Base-by-base conservation (phyloP, 2,113 vertebrate species). In the Narcine bancroftii region DNA sequence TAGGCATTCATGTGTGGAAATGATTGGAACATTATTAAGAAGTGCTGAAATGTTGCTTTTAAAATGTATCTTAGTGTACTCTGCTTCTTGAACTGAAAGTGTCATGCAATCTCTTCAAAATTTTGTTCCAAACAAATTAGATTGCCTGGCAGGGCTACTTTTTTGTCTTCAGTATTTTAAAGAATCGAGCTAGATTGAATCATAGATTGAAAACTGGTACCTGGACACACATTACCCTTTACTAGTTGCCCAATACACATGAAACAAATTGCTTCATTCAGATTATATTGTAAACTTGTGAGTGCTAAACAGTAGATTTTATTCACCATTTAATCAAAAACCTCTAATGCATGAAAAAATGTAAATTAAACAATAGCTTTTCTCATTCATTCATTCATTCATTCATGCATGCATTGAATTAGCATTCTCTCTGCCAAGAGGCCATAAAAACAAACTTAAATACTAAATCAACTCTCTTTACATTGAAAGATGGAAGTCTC, bases 1-100 rank as follows among this genome's bases (percentile, higher is more conserved):
- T 24, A 92, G 92, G 94, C 94, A 93, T 92, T 94, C 94, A 94
- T 95, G 89, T 91, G 24, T 47, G 65, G 42, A 69, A 69, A 69
- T 91, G 36, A 91, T 69, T 91, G 89, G 24, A 69, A 71, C 65
- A 91, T 69, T 69, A 69, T 71, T 91, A 91, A 89, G 63, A 66
- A 47, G 60, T 71, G 71, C 65, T 69, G 89, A 91, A 91, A 69
- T 69, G 89, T 69, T 91, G 65, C 42, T 91, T 42, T 69, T 91
- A 91, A 42, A 69, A 69, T 69, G 3, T 45, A 91, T 45, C 39
- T 91, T 69, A 21, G 42, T 91, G 45, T 10, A 29, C 33, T 53
- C 79, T 11, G 39, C 47, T 53, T 21, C 65, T 71, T 91, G 65
- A 91, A 71, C 66, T 47, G 36, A 47, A 24, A 91, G 71, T 47